Base-by-base conservation (phyloP, 2,113 vertebrate species). In the Chamaea fasciata region DNA sequence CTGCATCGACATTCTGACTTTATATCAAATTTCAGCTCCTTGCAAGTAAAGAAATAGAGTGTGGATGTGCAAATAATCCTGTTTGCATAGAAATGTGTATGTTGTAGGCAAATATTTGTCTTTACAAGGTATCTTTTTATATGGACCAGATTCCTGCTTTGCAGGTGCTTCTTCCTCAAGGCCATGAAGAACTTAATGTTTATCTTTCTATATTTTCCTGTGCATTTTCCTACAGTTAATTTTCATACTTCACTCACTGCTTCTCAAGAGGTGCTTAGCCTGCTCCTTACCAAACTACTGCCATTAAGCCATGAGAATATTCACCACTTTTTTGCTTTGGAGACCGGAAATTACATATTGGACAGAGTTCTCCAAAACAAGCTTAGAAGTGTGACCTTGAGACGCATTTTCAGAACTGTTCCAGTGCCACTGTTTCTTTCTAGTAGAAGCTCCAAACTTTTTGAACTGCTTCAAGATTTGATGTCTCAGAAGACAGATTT, bases 11-110 rank as follows among this genome's bases (percentile, higher is more conserved):
- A 44, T 33, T 79, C 91, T 88, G 79, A 92, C 83, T 89, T 90
- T n/a, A 76, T 89, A 93, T 92, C 89, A 85, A 47, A 80, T 95
- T 95, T 94, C 97, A 94, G 52, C 71, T 92, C 68, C 53, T 85
- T 80, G 44, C 16, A 42, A 82, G 55, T 41, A 75, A 74, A 93
- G 63, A 91, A 95, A 77, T 50, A 49, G 71, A 50, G 41, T 62
- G 53, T 89, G 56, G 52, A 83, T 55, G 68, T 60, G 56, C 76
- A 75, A 55, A 15, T 88, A 88, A 83, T 74, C 76, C 71, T 35
- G 30, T 64, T 84, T 86, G 68, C 59, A 64, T 18, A 78, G 82
- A 90, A 70, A 86, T 64, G 60, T 67, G 47, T 73, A 44, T 56
- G 59, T 41, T 78, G 39, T 47, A 57, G 68, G 81, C 71, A 93